Evolutionary conservation across 2,113 vertebrate species (phyloP), one percentile per base, ranked within the genome.

Genomic region (Equus quagga): DNA sequence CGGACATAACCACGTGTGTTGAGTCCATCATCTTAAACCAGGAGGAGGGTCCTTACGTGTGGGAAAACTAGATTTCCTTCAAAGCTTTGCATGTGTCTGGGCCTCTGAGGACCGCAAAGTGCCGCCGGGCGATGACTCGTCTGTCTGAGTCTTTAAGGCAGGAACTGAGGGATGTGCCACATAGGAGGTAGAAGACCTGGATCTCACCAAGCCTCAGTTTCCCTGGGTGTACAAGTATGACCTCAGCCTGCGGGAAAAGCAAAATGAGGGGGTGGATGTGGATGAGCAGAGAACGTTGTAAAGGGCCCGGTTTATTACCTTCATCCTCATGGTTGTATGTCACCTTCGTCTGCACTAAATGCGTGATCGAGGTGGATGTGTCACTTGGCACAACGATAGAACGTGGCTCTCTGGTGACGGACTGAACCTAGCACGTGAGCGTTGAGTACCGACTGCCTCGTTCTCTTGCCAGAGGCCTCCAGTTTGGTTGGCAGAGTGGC

Each of bases 401-500:
- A 85, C 28, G 95, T 54, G 91, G 97, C 94, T 97, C 89, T 76
- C 94, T 14, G 92, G 90, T 96, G 96, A 97, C 92, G 94, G 97
- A 85, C 76, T 91, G 96, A 85, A 98, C 88, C 76, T 89, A 73
- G 72, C 94, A 58, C 72, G 51, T 98, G 69, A 96, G 99, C 96
- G 56, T 36, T 89, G 98, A 99, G 99, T 99, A 99, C 98, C 98
- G 98, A 99, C 99, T 99, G 98, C 99, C 99, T 99, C 99, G 2
- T 99, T 99, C 99, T 99, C 98, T 99, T 99, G 99, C 99, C 99
- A 99, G 99, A 99, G 99, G 99, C 97, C 99, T 99, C 99, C 99
- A 99, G 99, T 99, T 99, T 99, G 99, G 99, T 99, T 99, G 99
- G 99, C 99, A 99, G 99, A 99, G 99, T 99, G 99, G 99, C 98